A percentile compares a stretch with the other conserved stretches of the same genome.
Evolutionary conservation across 2,888 invertebrate genomes (phyloP).

Genomic region (Pristionchus exspectatus): DNA sequence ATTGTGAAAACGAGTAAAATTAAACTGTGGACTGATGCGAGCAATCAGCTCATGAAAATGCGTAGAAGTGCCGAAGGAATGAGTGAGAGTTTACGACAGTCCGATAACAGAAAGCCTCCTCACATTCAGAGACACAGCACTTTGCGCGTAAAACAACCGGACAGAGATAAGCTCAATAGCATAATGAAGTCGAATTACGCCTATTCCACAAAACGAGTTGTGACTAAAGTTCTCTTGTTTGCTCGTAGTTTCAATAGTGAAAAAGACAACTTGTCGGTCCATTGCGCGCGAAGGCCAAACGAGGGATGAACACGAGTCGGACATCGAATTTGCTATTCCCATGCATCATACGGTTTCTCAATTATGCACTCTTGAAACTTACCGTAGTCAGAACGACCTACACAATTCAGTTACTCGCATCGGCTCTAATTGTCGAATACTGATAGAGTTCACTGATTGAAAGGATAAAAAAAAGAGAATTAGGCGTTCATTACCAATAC

Average conservation of each 20-base stretch:
- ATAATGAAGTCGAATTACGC: background rate
- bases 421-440: background rate
- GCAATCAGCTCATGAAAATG: background rate
- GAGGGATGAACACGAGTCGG: slow-evolving; percentile 24
- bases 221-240: background rate
- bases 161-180: background rate
- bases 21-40: background rate
- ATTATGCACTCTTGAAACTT: background rate
- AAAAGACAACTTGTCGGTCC: slow-evolving; percentile 3
- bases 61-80: background rate
- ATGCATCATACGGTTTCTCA: background rate
- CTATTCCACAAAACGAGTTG: background rate
- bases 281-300: slow-evolving; percentile 15
- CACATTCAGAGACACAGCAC: background rate
- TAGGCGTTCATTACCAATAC: too few relatives aligned
- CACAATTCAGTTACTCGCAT: too few relatives aligned
- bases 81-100: slow-evolving; percentile 37
- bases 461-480: background rate
- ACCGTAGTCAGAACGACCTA: background rate
- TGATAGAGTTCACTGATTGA: background rate
- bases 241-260: background rate
- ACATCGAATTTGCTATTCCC: background rate
- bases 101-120: background rate
- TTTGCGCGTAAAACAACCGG: background rate
- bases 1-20: background rate